Conservation (phyloP, 1,140 invertebrate genomes). For the Calephelis nemesis region DNA sequence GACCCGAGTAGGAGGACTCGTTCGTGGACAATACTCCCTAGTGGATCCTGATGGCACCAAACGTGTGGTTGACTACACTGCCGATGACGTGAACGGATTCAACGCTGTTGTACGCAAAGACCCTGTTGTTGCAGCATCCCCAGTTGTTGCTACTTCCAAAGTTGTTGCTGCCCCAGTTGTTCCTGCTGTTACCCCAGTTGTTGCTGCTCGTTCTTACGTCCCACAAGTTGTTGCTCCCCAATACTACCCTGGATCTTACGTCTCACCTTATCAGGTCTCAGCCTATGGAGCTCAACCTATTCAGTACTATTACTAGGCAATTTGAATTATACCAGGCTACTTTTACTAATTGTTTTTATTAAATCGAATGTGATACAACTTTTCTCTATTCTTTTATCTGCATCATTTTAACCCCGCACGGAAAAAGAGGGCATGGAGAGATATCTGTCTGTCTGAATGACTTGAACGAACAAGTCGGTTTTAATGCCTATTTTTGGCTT, state of each 20-base stretch:
- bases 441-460: too few relatives aligned
- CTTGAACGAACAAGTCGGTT: too few relatives aligned
- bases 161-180: slow-evolving; percentile 33
- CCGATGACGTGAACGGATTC: slow-evolving; percentile 75
- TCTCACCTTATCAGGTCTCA: slow-evolving; percentile 17
- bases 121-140: slow-evolving; percentile 31
- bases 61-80: slow-evolving; percentile 46
- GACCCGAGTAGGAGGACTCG: slow-evolving; percentile 77
- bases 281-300: background rate
- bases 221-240: slow-evolving; percentile 18
- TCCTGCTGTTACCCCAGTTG: slow-evolving; percentile 28
- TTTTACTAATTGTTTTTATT: slow-evolving; percentile 30
- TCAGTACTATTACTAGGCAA: slow-evolving; percentile 6
- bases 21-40: slow-evolving; percentile 76
- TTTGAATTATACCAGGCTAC: slow-evolving; percentile 18
- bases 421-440: too few relatives aligned
- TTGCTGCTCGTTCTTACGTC: slow-evolving; percentile 29
- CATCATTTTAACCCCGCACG: too few relatives aligned
- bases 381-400: too few relatives aligned
- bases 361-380: too few relatives aligned
- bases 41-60: slow-evolving; percentile 74
- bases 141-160: slow-evolving; percentile 29
- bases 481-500: too few relatives aligned
- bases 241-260: slow-evolving; percentile 35
- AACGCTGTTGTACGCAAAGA: slow-evolving; percentile 75